These are phyloP conservation scores for Frieseomelitta varia DNA, from an alignment of 1,140 invertebrate species.

Conservation along the genomic window DNA sequence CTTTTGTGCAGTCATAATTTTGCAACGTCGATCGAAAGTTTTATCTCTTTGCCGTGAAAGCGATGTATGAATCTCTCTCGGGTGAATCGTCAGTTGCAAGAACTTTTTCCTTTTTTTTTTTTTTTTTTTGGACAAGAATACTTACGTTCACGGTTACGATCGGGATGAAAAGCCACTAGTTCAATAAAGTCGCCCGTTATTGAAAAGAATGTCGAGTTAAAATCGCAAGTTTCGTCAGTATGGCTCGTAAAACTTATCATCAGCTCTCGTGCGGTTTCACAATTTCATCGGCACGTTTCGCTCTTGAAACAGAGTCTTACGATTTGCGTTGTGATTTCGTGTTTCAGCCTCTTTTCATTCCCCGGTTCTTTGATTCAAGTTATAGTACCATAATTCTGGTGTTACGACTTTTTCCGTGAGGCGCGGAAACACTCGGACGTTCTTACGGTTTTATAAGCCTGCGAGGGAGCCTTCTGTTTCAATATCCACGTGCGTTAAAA, in stretches of 20 bases:
- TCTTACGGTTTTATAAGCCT: conserved; percentile 1
- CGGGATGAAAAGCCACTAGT: conserved; percentile 16
- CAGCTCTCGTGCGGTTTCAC: conserved; percentile 45
- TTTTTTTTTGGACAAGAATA: conserved; percentile 51
- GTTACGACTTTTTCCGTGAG: conserved; percentile 12
- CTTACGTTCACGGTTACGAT: background rate
- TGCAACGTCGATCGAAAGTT: background rate
- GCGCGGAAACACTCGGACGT: background rate
- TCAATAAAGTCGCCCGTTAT: conserved; percentile 33
- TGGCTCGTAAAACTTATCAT: conserved; percentile 62
- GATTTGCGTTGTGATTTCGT: conserved; percentile 59
- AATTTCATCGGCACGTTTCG: conserved; percentile 60
- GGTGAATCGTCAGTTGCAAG: conserved; percentile 64
- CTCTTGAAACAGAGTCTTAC: background rate
- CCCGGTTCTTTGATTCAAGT: background rate
- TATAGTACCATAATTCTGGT: conserved; percentile 17
- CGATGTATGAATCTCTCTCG: conserved; percentile 14
- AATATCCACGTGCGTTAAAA: background rate
- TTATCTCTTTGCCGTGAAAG: background rate
- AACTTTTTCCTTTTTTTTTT: conserved; percentile 49
- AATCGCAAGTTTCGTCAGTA: conserved; percentile 60
- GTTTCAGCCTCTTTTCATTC: conserved; percentile 40
- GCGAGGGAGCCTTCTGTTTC: background rate
- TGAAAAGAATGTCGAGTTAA: conserved; percentile 40
- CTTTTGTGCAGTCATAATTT: no score